Base-by-base conservation (phyloP, 2,113 vertebrate genomes). In the Rhinichthys klamathensis region DNA sequence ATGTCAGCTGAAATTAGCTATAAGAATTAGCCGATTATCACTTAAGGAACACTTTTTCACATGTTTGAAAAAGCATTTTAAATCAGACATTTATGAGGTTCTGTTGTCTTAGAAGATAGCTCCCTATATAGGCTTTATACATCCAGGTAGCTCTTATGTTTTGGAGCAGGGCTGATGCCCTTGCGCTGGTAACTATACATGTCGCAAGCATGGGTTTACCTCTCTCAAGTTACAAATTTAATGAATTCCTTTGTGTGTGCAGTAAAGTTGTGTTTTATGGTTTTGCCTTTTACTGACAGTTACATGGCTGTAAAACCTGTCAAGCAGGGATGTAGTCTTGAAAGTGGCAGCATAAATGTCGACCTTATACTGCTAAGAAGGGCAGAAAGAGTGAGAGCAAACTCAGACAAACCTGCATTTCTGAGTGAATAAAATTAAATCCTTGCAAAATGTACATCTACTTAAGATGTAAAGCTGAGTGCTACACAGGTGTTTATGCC, bases 251-350 rank as follows among this genome's bases (percentile, higher is more conserved):
- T 72, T 27, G 56, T 44, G 51, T 58, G 54, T 78, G 54, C 32
- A 25, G 51, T 58, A 78, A 78, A 79, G 54, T 35, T 58, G 4
- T 77, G 75, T 79, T 60, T 61, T 25, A 61, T 80, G 13, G 56
- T 63, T 44, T 80, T 61, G 23, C 35, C 12, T 44, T 61, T 61
- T 25, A 80, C 58, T 61, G 77, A 80, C 35, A 80, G 23, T 80
- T 80, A 80, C 77, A 61, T 25, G 56, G 32, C 54, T 78, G 30
- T 78, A 60, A 78, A 78, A 60, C 13, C 18, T 56, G 18, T 35
- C 51, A 21, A 54, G 25, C 16, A 38, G 32, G 54, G 2, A 41
- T 79, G 54, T 60, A 32, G 54, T 79, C 21, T 60, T 8, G 4
- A 78, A 78, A 78, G 5, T 78, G 54, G 38, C 30, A 38, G 54